Base-by-base conservation (phyloP, 2,888 invertebrate genomes). In the Melieria omissa region DNA sequence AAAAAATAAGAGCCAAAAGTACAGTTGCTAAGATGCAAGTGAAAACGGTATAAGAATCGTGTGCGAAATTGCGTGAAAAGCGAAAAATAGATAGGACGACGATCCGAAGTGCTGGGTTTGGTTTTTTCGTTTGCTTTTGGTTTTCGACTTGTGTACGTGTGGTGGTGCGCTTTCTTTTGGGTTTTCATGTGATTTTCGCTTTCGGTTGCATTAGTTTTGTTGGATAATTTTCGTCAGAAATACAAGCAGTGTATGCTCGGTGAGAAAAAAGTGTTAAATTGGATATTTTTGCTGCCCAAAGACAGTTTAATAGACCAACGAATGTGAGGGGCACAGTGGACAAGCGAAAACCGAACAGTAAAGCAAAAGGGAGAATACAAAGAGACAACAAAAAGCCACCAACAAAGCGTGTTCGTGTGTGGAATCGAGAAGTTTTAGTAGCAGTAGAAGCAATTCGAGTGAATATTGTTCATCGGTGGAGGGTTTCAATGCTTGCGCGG, bases 181-280 rank as follows among this genome's bases (percentile, higher is more conserved):
- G 10, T 58, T 58, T 58, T 47, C 29, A 58, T 65, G 57, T 55
- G 44, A 58, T 49, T 65, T 42, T 45, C 58, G 47, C 58, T 64
- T 45, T 57, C 55, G 42, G 14, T 60, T 58, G 60, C 49, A 70
- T 49, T 58, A 14, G n/a, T 58, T 58, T 49, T 60, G 57, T 60
- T 60, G 9, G n/a, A 58, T 58, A 65, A 70, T 65, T 58, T 57
- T 70, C 41, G 10, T 65, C 16, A 70, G 49, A 70, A 70, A 69
- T 45, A 49, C 52, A 45, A 55, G 46, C 45, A 62, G 52, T 52
- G 5, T 5, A 52, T n/a, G 12, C 12, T 52, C 5, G 14, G 14
- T 55, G 45, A 63, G n/a, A 55, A 69, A 69, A 65, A 62, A 69
- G 55, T 55, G 54, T 55, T 62, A 41, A 46, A 45, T 54, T 62